Evolutionary conservation across 2,888 invertebrate genomes (phyloP).

Genomic region (Entomobrya multifasciata): DNA sequence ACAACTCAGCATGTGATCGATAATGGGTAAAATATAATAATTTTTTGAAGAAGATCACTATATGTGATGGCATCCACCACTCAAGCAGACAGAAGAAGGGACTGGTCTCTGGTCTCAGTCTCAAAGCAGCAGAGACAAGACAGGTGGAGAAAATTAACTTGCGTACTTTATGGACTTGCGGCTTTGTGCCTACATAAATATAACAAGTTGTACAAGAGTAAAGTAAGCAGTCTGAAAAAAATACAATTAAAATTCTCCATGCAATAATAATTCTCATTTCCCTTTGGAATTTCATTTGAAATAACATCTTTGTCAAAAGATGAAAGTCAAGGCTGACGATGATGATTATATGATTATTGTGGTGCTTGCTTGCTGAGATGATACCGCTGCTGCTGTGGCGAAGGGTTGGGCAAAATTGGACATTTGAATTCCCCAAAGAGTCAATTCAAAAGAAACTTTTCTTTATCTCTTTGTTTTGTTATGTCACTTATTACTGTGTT

Average conservation of each 20-base stretch:
- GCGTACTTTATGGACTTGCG: conserved; percentile 31
- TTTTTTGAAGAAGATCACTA: background rate
- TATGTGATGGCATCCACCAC: too few relatives aligned
- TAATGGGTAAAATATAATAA: conserved; percentile 24
- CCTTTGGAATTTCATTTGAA: background rate
- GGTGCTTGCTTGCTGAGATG: too few relatives aligned
- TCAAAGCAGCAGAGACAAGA: background rate
- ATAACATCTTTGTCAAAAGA: conserved; percentile 36
- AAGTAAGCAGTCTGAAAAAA: background rate
- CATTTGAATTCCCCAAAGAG: background rate
- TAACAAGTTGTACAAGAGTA: background rate
- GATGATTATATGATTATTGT: conserved; percentile 3
- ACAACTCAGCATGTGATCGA: conserved; percentile 33
- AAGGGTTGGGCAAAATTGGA: background rate
- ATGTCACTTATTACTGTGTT: too few relatives aligned
- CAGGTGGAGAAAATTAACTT: conserved; percentile 19
- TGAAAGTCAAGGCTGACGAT: background rate
- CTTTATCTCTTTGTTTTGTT: too few relatives aligned
- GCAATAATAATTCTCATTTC: conserved; percentile 8
- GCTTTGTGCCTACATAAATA: background rate
- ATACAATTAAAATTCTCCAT: conserved; percentile 30
- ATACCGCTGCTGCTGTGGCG: too few relatives aligned
- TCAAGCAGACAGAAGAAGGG: too few relatives aligned
- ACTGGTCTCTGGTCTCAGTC: background rate
- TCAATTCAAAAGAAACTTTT: background rate